A percentile compares a stretch with the other conserved stretches of the same genome.
Evolutionary conservation across 2,888 invertebrate genomes (phyloP).

Genomic region (Archips xylosteana): DNA sequence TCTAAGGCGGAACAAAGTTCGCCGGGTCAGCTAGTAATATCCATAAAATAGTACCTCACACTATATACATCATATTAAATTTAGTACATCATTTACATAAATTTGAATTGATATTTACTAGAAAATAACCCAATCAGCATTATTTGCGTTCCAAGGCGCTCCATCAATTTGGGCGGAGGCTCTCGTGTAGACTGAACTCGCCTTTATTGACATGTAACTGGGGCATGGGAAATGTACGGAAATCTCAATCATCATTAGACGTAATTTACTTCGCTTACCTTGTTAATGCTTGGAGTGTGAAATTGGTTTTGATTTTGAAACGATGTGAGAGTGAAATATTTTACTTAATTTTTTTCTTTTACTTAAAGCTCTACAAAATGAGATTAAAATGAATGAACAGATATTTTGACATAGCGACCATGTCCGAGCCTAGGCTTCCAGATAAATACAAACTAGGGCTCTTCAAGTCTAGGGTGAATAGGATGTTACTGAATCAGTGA

Average conservation of each 20-base stretch:
- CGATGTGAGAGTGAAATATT: not conserved
- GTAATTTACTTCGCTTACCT: conserved; percentile 9
- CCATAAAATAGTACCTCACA: too few species aligned
- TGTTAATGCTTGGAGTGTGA: conserved; percentile 6
- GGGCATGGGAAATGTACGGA: conserved; percentile 22
- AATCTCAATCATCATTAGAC: conserved; percentile 22
- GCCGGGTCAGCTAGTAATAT: too few species aligned
- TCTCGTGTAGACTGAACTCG: conserved; percentile 8
- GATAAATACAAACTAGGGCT: too few species aligned
- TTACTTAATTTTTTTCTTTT: too few species aligned
- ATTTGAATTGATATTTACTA: conserved; percentile 23
- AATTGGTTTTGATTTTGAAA: conserved; percentile 2
- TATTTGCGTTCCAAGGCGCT: conserved; percentile 15
- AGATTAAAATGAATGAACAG: too few species aligned
- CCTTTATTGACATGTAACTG: conserved; percentile 24
- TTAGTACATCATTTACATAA: conserved; percentile 6
- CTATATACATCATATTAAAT: too few species aligned
- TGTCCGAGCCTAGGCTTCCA: too few species aligned
- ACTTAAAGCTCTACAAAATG: too few species aligned
- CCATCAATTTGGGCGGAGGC: conserved; percentile 7
- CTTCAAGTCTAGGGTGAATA: too few species aligned
- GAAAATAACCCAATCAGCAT: conserved; percentile 34
- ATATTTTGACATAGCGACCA: too few species aligned
- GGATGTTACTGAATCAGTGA: too few species aligned
- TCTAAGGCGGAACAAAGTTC: too few species aligned